Conservation (phyloP, 64 coral and sea anemone species). For the Cladopsammia gracilis region DNA sequence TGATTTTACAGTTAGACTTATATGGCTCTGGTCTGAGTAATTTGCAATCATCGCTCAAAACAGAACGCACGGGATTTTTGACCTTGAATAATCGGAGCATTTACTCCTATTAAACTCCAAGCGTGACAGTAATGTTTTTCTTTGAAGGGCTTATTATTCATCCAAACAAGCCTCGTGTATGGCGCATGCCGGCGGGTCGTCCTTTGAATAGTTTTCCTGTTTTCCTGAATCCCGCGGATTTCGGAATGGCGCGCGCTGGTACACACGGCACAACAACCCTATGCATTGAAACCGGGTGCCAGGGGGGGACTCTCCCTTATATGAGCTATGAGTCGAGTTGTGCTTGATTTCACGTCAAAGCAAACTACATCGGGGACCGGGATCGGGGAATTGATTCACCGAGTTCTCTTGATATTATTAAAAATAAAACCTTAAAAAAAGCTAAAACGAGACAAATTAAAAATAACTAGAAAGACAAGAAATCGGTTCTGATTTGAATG, state of each 20-base stretch:
- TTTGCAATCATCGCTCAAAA: background rate
- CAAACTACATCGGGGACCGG: too few relatives aligned
- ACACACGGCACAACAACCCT: background rate
- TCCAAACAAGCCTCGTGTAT: background rate
- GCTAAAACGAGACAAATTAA: too few relatives aligned
- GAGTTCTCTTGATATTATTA: too few relatives aligned
- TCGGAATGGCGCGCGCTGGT: background rate
- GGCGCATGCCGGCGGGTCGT: too few relatives aligned
- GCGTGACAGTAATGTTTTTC: background rate
- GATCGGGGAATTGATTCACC: too few relatives aligned
- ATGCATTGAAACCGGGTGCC: too few relatives aligned
- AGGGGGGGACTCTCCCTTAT: too few relatives aligned
- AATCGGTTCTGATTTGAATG: too few relatives aligned
- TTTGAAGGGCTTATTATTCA: background rate
- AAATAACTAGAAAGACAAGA: too few relatives aligned
- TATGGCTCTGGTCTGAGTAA: background rate
- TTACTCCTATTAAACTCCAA: background rate
- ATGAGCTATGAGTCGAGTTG: too few relatives aligned
- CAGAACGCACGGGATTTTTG: background rate
- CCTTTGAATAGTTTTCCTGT: background rate
- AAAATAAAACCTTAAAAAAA: too few relatives aligned
- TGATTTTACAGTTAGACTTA: background rate
- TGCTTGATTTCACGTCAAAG: too few relatives aligned
- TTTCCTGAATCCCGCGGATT: background rate
- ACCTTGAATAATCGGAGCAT: background rate